Conservation (phyloP, 1,140 invertebrate species). For the Tachypleus tridentatus region DNA sequence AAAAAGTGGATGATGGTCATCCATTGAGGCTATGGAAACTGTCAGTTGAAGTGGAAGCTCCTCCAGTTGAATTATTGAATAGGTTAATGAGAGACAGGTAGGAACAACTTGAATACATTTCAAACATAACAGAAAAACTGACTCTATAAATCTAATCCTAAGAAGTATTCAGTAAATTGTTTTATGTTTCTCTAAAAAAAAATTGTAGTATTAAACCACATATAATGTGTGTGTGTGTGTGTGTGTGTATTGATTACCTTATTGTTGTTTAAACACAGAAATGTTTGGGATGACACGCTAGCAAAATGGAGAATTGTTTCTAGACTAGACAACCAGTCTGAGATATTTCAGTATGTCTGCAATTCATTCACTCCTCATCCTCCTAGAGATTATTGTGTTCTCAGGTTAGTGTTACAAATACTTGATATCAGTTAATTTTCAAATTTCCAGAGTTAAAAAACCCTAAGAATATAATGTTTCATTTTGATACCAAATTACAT, state of each 20-base stretch:
- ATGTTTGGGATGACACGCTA: conserved; percentile 75
- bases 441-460: no score
- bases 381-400: conserved; percentile 70
- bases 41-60: conserved; percentile 76
- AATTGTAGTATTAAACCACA: conserved; percentile 41
- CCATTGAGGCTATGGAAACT: conserved; percentile 77
- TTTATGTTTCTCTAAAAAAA: conserved; percentile 3
- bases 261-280: conserved; percentile 42
- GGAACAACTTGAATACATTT: neutral
- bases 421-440: no score
- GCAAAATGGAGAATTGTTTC: conserved; percentile 67
- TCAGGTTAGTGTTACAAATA: conserved; percentile 46
- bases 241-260: no score
- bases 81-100: conserved; percentile 48
- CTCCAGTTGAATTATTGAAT: conserved; percentile 66
- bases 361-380: conserved; percentile 66
- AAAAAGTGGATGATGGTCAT: conserved; percentile 81
- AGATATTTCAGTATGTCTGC: conserved; percentile 78
- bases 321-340: conserved; percentile 63
- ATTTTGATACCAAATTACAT: no score
- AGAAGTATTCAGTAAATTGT: neutral
- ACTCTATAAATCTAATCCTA: neutral
- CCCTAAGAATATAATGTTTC: no score
- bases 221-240: no score
- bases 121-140: neutral